Evolutionary conservation across 2,888 invertebrate genomes (phyloP), one percentile per base, ranked within the genome.

Genomic region (Odontocerum albicorne): DNA sequence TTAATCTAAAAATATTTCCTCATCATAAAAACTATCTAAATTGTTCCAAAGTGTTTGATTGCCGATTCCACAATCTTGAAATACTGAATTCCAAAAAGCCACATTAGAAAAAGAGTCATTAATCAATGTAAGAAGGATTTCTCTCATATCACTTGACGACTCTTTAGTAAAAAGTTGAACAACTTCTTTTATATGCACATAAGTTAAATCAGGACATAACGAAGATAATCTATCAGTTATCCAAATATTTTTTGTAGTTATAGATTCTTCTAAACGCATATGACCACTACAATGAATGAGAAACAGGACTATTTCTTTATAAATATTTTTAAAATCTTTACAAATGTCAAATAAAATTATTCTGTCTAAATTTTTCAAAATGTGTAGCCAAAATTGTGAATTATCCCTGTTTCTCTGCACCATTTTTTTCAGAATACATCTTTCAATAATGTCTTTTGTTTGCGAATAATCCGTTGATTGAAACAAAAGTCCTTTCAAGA

Each of bases 151-250:
- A 60, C 63, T 64, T n/a, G n/a, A n/a, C 64, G 57, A 70, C 60
- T 68, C 72, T 67, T 66, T 64, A 58, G 72, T 71, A 20, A 85
- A 68, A 55, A 63, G 70, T 62, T 69, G 69, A 1, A 81, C 68
- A 27, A 79, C 64, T 22, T 64, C 63, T 2, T 72, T 65, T 50
- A 86, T 67, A 64, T 82, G 75, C 1, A 72, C 67, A 65, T 79
- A 81, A 55, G 72, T 71, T 20, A 86, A 68, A 60, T 79, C 76
- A 47, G 69, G 67, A 62, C 67, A 72, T 54, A 68, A 60, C 20
- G 65, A 67, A 40, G 64, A 61, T 47, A 55, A 59, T 8, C 62
- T 60, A 60, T 73, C 65, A 35, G 65, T 65, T 8, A 65, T 61
- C 79, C 79, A 79, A 10, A 62, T 61, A 45, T 61, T 42, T 45